Evolutionary conservation across 1,140 invertebrate genomes (phyloP).

Genomic region (Drosophila nigrodunni): DNA sequence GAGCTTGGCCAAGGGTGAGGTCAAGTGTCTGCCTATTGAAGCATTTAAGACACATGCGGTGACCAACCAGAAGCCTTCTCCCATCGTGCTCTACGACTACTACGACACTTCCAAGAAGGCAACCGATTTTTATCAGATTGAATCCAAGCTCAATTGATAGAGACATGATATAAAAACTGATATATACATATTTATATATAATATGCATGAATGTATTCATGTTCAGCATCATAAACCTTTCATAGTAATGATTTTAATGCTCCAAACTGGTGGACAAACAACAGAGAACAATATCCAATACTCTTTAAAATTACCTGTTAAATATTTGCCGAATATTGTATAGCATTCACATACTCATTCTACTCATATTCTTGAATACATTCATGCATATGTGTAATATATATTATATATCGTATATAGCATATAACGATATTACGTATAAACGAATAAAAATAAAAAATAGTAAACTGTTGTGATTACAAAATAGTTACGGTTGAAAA

Average conservation of each 20-base stretch:
- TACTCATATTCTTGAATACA: no score
- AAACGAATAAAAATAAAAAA: no score
- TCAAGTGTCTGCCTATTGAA: constrained; percentile 92
- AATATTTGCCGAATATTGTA: no score
- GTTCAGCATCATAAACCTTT: no score
- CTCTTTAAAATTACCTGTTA: no score
- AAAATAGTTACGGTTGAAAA: background rate
- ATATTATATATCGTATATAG: background rate
- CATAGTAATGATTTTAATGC: no score
- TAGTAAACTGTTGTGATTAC: constrained; percentile 13
- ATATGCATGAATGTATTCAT: no score
- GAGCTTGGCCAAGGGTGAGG: constrained; percentile 87
- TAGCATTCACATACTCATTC: no score
- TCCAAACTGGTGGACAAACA: no score
- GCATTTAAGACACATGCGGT: constrained; percentile 93
- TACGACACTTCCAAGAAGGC: constrained; percentile 92
- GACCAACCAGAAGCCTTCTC: constrained; percentile 92
- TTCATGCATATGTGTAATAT: background rate
- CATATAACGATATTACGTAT: background rate
- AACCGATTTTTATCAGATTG: constrained; percentile 73
- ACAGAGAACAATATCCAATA: no score
- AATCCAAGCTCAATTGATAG: constrained; percentile 66
- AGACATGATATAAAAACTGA: background rate
- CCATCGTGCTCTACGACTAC: constrained; percentile 95
- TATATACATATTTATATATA: no score